Evolutionary conservation across 2,888 invertebrate genomes (phyloP).

Genomic region (Netelia virgata): DNA sequence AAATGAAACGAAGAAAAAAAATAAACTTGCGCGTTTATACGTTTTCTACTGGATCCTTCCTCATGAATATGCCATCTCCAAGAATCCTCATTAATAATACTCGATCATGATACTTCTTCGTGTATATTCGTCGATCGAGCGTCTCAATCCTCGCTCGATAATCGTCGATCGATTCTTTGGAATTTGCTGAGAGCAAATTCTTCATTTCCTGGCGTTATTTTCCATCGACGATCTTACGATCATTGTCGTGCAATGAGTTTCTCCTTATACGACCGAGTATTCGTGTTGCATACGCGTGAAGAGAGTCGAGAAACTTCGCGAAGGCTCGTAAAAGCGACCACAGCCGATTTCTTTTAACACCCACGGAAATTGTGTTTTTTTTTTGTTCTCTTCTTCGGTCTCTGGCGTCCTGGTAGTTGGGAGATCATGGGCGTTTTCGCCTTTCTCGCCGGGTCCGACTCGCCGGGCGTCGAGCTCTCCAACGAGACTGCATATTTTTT

Average conservation of each 20-base stretch:
- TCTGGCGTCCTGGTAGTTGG: neutral
- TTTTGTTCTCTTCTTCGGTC: neutral
- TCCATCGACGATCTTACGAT: neutral
- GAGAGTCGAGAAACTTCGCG: neutral
- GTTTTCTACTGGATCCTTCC: neutral
- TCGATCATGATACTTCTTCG: neutral
- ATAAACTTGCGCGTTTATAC: neutral
- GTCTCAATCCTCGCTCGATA: too few species aligned
- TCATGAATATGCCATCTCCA: neutral
- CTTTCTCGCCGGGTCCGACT: conserved; percentile 27
- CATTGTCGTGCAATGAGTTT: conserved; percentile 32
- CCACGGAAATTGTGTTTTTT: conserved; percentile 25
- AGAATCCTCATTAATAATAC: neutral
- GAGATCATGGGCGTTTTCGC: conserved; percentile 15
- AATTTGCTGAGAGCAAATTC: neutral
- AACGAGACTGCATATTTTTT: neutral
- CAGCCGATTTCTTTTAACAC: conserved; percentile 37
- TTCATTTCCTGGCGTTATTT: conserved; percentile 16
- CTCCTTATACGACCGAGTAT: conserved; percentile 30
- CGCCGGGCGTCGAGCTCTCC: conserved; percentile 58
- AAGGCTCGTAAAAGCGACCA: conserved; percentile 13
- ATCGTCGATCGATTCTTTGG: neutral
- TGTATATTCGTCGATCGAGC: neutral
- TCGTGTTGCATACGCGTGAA: neutral
- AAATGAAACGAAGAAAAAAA: too few species aligned